phyloP scores from a whole-genome alignment of 2,888 invertebrate genomes.

The Drymonia ruficornis region DNA sequence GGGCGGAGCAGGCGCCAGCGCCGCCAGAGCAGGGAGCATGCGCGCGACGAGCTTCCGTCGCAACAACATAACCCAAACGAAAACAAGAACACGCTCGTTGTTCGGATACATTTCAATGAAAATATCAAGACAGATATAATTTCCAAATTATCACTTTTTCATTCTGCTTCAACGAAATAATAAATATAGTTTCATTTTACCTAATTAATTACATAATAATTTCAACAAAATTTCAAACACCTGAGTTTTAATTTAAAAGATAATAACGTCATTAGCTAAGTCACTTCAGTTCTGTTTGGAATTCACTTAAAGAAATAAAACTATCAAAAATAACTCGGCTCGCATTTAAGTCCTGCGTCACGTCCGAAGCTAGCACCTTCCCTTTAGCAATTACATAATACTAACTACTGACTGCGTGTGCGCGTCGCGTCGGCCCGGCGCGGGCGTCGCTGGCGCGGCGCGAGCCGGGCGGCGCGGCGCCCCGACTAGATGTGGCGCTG shows the following conservation, averaged over 20 bases:
- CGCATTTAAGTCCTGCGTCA: slow-evolving; percentile 82
- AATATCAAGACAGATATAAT: slow-evolving; percentile 84
- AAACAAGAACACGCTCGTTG: slow-evolving; percentile 67
- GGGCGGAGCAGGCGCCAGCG: slow-evolving; percentile 11
- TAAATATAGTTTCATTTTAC: slow-evolving; percentile 79
- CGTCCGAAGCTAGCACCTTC: slow-evolving; percentile 85
- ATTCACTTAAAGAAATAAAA: slow-evolving; percentile 82
- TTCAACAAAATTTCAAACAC: slow-evolving; percentile 84
- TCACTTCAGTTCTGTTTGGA: slow-evolving; percentile 79
- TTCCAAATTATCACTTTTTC: slow-evolving; percentile 72
- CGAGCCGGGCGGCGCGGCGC: slow-evolving; percentile 57
- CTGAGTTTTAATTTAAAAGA: slow-evolving; percentile 73
- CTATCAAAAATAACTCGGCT: slow-evolving; percentile 85
- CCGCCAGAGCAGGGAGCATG: slow-evolving; percentile 29
- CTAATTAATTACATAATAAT: slow-evolving; percentile 84
- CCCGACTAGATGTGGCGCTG: slow-evolving; percentile 61
- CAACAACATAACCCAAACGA: slow-evolving; percentile 63
- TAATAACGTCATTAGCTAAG: slow-evolving; percentile 78
- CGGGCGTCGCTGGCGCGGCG: slow-evolving; percentile 43
- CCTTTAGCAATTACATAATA: slow-evolving; percentile 82
- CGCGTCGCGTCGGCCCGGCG: slow-evolving; percentile 58
- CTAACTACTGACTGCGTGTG: slow-evolving; percentile 80
- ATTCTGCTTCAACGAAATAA: slow-evolving; percentile 75
- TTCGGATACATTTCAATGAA: slow-evolving; percentile 68
- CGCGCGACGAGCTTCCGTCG: slow-evolving; percentile 48